Percentiles rank a stretch among this genome's conserved stretches.
Conservation (phyloP, 2,113 vertebrate species). For the Coracopsis vasa region DNA sequence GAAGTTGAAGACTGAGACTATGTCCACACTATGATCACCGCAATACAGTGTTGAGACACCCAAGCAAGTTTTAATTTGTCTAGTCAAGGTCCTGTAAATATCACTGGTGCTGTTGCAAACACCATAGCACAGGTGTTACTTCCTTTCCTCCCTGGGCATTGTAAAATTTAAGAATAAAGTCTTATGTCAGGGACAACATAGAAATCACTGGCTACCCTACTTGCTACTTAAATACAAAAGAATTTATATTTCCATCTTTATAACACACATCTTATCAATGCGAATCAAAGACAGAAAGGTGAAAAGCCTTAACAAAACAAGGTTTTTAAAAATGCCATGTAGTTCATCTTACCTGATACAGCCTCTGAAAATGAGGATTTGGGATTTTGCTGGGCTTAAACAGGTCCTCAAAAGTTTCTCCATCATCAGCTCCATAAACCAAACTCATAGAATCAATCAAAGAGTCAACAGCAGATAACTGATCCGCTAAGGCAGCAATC, state of each 20-base stretch:
- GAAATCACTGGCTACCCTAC: background rate
- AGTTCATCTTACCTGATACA: constrained; percentile 86
- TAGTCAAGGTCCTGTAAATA: background rate
- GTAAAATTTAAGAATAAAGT: background rate
- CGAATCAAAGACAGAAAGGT: background rate
- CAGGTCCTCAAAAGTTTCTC: constrained; percentile 79
- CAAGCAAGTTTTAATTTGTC: background rate
- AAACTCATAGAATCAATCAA: constrained; percentile 95
- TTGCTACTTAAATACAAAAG: background rate
- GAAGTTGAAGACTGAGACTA: background rate
- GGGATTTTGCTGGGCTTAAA: constrained; percentile 87
- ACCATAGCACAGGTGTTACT: background rate
- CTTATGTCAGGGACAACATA: background rate
- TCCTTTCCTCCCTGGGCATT: background rate
- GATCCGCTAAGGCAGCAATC: constrained; percentile 73
- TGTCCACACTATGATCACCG: background rate
- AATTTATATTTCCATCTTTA: background rate
- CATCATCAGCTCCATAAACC: constrained; percentile 78
- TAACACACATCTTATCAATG: background rate
- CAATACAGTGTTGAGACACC: background rate
- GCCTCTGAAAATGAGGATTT: constrained; percentile 93
- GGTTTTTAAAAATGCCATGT: background rate
- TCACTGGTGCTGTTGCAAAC: background rate
- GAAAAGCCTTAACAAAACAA: background rate
- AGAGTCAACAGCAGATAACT: constrained; percentile 86